Evolutionary conservation across 2,797 vertebrate species (phyloP), one percentile per base, ranked within the genome.

Genomic region (Takifugu rubripes): DNA sequence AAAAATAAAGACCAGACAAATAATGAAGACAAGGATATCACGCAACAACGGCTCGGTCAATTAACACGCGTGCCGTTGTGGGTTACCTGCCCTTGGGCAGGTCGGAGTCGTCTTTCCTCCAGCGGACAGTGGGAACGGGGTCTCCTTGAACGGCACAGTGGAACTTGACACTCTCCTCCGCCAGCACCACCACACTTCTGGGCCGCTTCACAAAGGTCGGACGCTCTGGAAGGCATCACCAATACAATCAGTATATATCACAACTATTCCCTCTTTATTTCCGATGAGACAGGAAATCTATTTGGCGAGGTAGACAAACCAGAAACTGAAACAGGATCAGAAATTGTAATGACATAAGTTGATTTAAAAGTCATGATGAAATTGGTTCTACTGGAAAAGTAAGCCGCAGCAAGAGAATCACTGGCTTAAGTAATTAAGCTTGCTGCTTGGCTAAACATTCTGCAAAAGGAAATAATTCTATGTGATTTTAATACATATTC

Each of bases 41-140:
- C 64, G 64, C 33, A 31, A 29, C 3, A 51, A 69, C 61, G 52
- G 56, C 52, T 49, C 52, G 59, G 57, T 61, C 54, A 54, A 63
- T 83, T 26, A 68, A 51, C 66, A 36, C 24, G 60, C 40, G 42
- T 59, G 51, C 16, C 52, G 75, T 61, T 72, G 75, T 79, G 66
- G 52, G 51, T 79, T 82, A 98, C 96, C 96, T 93, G 80, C 93
- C 84, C 87, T 93, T 95, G 42, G 95, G 96, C 25, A 98, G 86
- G 47, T 96, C 93, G 4, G 93, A 94, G 10, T 97, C 96, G 64
- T 97, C 96, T 77, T 94, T 98, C 66, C 94, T 93, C 96, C 96
- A 98, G 33, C 94, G 92, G 16, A 96, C 91, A 0, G 92, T 96
- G 54, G 95, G 96, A 47, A 95, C 93, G 0, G 95, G 96, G 82